Evolutionary conservation across 2,113 vertebrate genomes (phyloP), one percentile per base, ranked within the genome.

Genomic region (Ellobius talpinus): DNA sequence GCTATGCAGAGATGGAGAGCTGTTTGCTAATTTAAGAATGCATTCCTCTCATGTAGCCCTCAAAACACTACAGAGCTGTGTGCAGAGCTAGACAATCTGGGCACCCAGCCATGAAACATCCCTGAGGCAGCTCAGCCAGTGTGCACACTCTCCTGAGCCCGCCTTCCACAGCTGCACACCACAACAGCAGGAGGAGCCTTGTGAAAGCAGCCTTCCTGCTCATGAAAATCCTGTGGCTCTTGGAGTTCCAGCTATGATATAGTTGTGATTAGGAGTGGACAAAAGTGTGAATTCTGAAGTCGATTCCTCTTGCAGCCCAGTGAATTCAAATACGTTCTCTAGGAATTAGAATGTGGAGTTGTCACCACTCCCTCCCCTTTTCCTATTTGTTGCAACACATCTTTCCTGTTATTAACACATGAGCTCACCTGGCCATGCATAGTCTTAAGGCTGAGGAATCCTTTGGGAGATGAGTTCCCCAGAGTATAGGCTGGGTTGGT

Each of bases 71-170:
- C 90, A 98, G 98, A 97, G 98, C 98, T 97, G 98, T 97, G 98
- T 96, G 98, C 97, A 98, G 97, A 98, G 98, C 98, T 94, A 97
- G 97, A 98, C 98, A 99, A 98, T 98, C 99, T 98, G 99, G 99
- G 99, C 99, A 98, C 65, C 81, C 98, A 98, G 99, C 99, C 99
- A 99, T 97, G 98, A 99, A 99, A 98, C 99, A 98, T 98, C 99
- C 98, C 98, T 95, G 47, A 52, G 85, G 85, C 85, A 72, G 66
- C 33, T 8, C 95, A 97, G 98, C 98, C 96, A 98, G 98, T 97
- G 97, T 66, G 97, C 93, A 95, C 88, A 42, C 99, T 98, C 98
- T 98, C 94, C 96, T 96, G 98, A 98, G 98, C 98, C 98, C 97
- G 98, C 97, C 90, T 39, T 96, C 96, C n/a, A 45, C 88, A 90